Evolutionary conservation across 2,113 vertebrate genomes (phyloP), one percentile per base, ranked within the genome.

Genomic region (Meleagris gallopavo): DNA sequence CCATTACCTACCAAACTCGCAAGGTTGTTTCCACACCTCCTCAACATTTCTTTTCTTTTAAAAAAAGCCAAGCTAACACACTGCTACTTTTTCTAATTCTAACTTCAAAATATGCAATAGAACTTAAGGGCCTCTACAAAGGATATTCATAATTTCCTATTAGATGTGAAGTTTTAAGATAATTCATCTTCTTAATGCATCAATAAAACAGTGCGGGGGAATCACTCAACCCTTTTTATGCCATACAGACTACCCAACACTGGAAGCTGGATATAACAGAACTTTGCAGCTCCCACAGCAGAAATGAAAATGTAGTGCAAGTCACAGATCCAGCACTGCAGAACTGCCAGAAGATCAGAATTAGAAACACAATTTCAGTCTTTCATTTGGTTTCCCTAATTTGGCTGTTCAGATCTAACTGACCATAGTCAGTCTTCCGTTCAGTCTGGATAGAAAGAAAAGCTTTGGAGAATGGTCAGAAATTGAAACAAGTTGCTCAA

Each of bases 161-260:
- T 6, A 18, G 25, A 32, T 57, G 54, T 32, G 17, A 32, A 57
- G 54, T 57, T 57, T 32, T 22, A 60, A 78, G 50, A 27, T 55
- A 38, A 78, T 70, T 62, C 21, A 41, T 43, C 24, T 16, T 62
- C 38, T 38, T 17, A 27, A 34, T 32, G 20, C 50, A 83, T 48
- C 67, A 83, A 10, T 27, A 48, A 57, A 79, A 74, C 10, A 5
- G 60, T 25, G 11, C 29, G 29, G 18, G 45, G 27, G 30, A 72
- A 72, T 50, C 27, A 34, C 19, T 75, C 13, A 38, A 7, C 16
- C 16, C 13, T 48, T 57, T 66, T 71, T 9, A 61, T 50, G n/a
- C 57, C 32, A 24, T 18, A 34, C 0, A 0, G 30, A 38, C 18
- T n/a, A n/a, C 25, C 12, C 54, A 71, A 38, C 11, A 29, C 0